These are phyloP conservation scores for Haliclona indistincta DNA, from an alignment of 37 sponge, comb jelly and placozoan species.

Conservation along the genomic window DNA sequence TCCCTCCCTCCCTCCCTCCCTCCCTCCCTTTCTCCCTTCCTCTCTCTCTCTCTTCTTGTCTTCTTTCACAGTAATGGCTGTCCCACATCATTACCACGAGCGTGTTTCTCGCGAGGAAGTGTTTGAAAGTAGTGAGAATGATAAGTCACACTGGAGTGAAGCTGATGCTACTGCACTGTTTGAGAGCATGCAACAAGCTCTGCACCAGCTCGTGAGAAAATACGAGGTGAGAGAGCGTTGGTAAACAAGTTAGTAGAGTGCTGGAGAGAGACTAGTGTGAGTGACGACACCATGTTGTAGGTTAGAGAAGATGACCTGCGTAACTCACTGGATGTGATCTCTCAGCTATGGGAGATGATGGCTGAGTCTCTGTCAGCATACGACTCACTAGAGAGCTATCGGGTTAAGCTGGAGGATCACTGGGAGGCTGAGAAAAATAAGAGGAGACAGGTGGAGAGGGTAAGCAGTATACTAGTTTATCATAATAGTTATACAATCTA, in stretches of 20 bases:
- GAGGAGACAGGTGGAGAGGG: slow-evolving; percentile 36
- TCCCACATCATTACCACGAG: too few species aligned
- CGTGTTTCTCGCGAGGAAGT: neutral
- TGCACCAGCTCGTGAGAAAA: neutral
- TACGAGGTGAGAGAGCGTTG: neutral
- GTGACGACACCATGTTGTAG: neutral
- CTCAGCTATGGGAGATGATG: slow-evolving; percentile 33
- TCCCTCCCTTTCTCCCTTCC: neutral
- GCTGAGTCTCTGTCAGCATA: neutral
- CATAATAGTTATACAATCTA: neutral
- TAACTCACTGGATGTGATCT: slow-evolving; percentile 28
- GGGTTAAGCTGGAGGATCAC: slow-evolving; percentile 53
- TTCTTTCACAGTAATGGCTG: neutral
- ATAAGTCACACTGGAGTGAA: neutral
- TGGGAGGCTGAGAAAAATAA: slow-evolving; percentile 74
- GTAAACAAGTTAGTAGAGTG: neutral
- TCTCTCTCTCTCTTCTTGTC: neutral
- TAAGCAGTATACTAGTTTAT: neutral
- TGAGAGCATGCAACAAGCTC: neutral
- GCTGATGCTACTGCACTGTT: too few species aligned
- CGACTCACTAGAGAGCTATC: slow-evolving; percentile 15
- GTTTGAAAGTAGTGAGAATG: neutral
- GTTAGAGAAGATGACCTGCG: slow-evolving; percentile 3
- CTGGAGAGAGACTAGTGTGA: neutral
- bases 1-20: slow-evolving; percentile 16